Evolutionary conservation across 2,888 invertebrate genomes (phyloP).

Genomic region (Oxyscelio sp.): DNA sequence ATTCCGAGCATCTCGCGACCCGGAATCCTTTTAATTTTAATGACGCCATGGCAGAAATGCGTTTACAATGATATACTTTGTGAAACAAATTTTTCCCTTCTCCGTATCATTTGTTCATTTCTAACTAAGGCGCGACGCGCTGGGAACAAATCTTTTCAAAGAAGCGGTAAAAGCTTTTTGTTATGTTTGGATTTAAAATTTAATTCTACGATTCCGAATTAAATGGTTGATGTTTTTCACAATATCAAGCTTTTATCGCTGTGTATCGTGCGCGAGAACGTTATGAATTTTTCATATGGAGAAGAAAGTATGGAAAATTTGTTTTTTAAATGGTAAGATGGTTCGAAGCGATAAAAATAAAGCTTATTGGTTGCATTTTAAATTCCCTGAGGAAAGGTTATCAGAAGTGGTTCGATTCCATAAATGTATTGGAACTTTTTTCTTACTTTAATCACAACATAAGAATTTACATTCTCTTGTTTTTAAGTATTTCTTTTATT

Average conservation of each 20-base stretch:
- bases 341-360: conserved; percentile 6
- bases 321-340: conserved; percentile 26
- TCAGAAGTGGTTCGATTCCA: neutral
- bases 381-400: neutral
- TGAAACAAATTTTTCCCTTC: conserved; percentile 62
- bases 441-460: no score
- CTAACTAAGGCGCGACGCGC: conserved; percentile 24
- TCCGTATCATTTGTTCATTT: conserved; percentile 56
- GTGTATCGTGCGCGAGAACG: neutral
- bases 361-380: conserved; percentile 16
- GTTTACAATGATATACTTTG: conserved; percentile 65
- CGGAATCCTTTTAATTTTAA: conserved; percentile 73
- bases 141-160: conserved; percentile 9
- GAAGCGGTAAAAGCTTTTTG: conserved; percentile 13
- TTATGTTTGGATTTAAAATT: conserved; percentile 28
- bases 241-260: conserved; percentile 33
- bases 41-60: conserved; percentile 59
- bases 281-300: conserved; percentile 37
- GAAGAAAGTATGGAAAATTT: conserved; percentile 11
- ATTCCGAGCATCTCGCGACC: conserved; percentile 68
- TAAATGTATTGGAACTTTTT: no score
- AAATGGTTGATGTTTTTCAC: conserved; percentile 37
- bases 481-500: no score
- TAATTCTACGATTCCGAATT: conserved; percentile 29
- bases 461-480: no score